Base-by-base conservation (phyloP, 2,113 vertebrate species). In the Phylloscopus trochilus region DNA sequence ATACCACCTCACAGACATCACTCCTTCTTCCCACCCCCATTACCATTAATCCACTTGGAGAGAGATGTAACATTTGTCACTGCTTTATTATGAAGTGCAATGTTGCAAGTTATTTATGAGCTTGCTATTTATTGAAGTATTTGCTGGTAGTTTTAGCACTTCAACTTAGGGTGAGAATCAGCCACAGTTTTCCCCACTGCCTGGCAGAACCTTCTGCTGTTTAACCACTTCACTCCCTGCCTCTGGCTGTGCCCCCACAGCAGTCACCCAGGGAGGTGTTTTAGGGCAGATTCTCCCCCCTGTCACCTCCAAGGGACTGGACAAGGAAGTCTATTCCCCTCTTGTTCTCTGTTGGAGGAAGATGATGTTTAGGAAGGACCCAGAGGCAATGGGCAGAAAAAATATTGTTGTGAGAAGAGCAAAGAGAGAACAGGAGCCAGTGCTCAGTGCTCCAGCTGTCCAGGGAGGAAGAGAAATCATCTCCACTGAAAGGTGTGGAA, bases 61-160 rank as follows among this genome's bases (percentile, higher is more conserved):
- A 91, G 96, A 98, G 96, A 97, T 95, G 88, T 39, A 96, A 60
- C 97, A 96, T 98, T 98, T 97, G 97, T 98, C 97, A 97, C 89
- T 89, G 89, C 87, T 97, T 97, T 97, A 97, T 98, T 97, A 97
- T 93, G 73, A 96, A 92, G 94, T 49, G 63, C 43, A 26, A 92
- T 66, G 91, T 76, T 95, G 88, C 6, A 1, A 77, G 87, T 97
- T 97, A 97, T 97, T 97, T 97, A 98, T 94, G 96, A 97, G 93
- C 90, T 89, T 96, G 91, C 97, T 98, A 94, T 97, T 97, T 97
- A 97, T 94, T 96, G 97, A 97, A 96, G 96, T 94, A 96, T 95
- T 98, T 97, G 95, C 68, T 30, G 88, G 85, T 70, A 73, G 73
- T 89, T 94, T 94, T 90, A 95, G 83, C 92, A 77, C 90, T 93